These are phyloP conservation scores for Pyxicephalus adspersus DNA, from an alignment of 2,113 vertebrate genomes.

Conservation along the genomic window DNA sequence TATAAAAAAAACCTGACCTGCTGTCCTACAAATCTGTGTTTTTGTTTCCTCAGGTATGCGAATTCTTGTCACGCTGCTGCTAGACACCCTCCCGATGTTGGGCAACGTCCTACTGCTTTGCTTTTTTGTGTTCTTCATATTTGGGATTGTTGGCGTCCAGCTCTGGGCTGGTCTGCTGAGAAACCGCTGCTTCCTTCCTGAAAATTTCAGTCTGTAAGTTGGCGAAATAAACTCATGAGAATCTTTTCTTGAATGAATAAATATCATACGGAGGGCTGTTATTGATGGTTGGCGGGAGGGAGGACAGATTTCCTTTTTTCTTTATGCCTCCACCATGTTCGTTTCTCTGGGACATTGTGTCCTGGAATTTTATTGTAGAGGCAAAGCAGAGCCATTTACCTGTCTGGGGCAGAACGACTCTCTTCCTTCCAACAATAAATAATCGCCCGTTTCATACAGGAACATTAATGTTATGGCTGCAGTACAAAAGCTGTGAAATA, in stretches of 20 bases:
- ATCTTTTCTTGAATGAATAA: background rate
- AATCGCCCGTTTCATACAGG: background rate
- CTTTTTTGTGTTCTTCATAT: constrained; percentile 93
- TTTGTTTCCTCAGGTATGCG: constrained; percentile 79
- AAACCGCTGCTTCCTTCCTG: constrained; percentile 88
- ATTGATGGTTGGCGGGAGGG: background rate
- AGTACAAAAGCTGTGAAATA: no score
- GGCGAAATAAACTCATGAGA: background rate
- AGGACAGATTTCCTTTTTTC: background rate
- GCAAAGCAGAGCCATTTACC: background rate
- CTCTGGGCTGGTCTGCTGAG: constrained; percentile 85
- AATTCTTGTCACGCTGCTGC: constrained; percentile 85
- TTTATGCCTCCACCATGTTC: background rate
- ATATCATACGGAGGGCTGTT: background rate
- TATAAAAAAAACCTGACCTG: no score
- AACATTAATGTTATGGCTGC: background rate
- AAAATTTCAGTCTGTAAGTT: constrained; percentile 95
- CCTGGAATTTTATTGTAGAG: background rate
- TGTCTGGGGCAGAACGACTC: background rate
- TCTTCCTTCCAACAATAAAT: background rate
- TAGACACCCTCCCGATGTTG: constrained; percentile 90
- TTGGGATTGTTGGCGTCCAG: constrained; percentile 86
- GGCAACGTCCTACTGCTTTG: constrained; percentile 86
- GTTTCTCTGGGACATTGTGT: constrained; percentile 8
- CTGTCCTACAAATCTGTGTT: background rate